phyloP scores from a whole-genome alignment of 2,888 invertebrate genomes.

The Luperina nickerlii region DNA sequence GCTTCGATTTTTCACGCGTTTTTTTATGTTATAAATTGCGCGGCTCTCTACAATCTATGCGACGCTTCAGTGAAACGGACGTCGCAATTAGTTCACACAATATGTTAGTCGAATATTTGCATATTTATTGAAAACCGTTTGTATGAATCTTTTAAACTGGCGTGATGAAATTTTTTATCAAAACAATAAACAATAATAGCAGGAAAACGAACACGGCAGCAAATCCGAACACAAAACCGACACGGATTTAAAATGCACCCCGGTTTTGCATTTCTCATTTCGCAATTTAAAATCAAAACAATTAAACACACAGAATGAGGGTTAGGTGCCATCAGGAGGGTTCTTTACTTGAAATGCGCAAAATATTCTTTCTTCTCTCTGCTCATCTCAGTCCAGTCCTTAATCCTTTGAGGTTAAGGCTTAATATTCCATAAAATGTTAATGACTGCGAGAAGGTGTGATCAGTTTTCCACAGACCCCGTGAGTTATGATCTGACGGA shows the following conservation, averaged over 20 bases:
- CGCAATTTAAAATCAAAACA: constrained; percentile 87
- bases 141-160: constrained; percentile 56
- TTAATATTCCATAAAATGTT: constrained; percentile 63
- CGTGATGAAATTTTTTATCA: constrained; percentile 53
- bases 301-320: constrained; percentile 84
- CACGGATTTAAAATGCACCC: constrained; percentile 81
- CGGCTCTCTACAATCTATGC: constrained; percentile 70
- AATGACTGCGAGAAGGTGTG: constrained; percentile 70
- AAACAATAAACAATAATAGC: constrained; percentile 59
- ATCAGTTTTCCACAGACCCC: constrained; percentile 77
- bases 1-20: constrained; percentile 46
- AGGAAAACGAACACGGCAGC: constrained; percentile 39
- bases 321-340: constrained; percentile 80
- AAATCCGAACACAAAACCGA: constrained; percentile 53
- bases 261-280: constrained; percentile 78
- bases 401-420: constrained; percentile 64
- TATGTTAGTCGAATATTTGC: constrained; percentile 75
- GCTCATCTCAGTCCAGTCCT: constrained; percentile 52
- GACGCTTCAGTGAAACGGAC: constrained; percentile 72
- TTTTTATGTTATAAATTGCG: constrained; percentile 72
- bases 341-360: constrained; percentile 80
- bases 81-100: constrained; percentile 77
- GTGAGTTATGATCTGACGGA: constrained; percentile 86
- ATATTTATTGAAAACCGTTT: constrained; percentile 75
- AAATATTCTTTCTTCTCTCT: constrained; percentile 70